Evolutionary conservation across 2,888 invertebrate species (phyloP).

Genomic region (Salticus scenicus): DNA sequence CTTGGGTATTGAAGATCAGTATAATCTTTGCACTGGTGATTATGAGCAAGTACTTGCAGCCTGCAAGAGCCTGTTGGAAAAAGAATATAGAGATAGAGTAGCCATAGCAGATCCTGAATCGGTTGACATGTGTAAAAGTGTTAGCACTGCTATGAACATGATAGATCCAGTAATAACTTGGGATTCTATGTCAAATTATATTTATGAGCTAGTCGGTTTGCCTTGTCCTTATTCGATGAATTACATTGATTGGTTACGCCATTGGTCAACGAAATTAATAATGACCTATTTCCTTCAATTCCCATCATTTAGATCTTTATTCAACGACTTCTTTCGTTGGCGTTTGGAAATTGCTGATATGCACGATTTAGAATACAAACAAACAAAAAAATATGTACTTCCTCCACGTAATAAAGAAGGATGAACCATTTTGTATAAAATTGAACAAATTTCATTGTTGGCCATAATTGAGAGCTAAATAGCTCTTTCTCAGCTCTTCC

Average conservation of each 20-base stretch:
- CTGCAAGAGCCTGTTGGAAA: conserved; percentile 43
- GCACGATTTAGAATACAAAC: conserved; percentile 10
- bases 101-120: conserved; percentile 30
- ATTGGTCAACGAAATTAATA: conserved; percentile 21
- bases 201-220: conserved; percentile 39
- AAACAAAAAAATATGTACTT: background rate
- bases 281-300: conserved; percentile 23
- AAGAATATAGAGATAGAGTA: conserved; percentile 38
- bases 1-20: conserved; percentile 85
- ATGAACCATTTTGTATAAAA: too few relatives aligned
- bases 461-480: background rate
- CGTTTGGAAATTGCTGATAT: conserved; percentile 33
- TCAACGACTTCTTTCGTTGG: conserved; percentile 51
- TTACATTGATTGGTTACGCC: conserved; percentile 25
- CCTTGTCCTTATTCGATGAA: conserved; percentile 32
- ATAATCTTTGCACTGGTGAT: conserved; percentile 67
- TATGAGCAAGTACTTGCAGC: conserved; percentile 46
- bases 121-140: conserved; percentile 39
- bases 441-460: background rate
- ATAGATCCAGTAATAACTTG: conserved; percentile 36
- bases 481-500: too few relatives aligned
- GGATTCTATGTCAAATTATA: conserved; percentile 38
- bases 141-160: conserved; percentile 26
- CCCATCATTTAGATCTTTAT: conserved; percentile 5
- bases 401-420: background rate